Conservation (phyloP, 1,140 invertebrate species). For the Megalonaias nervosa region DNA sequence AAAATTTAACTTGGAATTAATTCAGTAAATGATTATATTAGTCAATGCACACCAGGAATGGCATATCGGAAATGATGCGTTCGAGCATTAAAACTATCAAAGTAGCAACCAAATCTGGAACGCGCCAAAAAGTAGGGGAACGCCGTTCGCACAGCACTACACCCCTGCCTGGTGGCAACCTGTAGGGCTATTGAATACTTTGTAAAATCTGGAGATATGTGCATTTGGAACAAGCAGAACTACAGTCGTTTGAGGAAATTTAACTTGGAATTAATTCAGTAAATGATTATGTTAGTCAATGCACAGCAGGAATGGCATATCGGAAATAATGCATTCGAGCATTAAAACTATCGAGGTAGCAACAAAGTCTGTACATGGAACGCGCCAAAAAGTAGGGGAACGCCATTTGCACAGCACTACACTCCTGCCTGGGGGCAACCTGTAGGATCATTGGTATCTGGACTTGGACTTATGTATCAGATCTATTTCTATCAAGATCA, state of each 20-base stretch:
- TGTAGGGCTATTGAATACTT: slow-evolving; percentile 23
- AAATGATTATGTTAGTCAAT: slow-evolving; percentile 28
- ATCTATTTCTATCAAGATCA: no score
- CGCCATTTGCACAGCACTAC: no score
- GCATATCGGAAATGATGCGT: slow-evolving; percentile 10
- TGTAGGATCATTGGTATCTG: no score
- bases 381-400: no score
- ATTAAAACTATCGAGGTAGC: slow-evolving; percentile 18
- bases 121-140: no score
- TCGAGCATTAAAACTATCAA: slow-evolving; percentile 17
- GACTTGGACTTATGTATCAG: no score
- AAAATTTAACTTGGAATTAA: slow-evolving; percentile 10
- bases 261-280: slow-evolving; percentile 4
- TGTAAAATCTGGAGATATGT: slow-evolving; percentile 8
- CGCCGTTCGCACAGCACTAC: no score
- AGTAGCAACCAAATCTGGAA: no score
- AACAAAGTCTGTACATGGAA: slow-evolving; percentile 13
- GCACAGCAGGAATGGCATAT: slow-evolving; percentile 23
- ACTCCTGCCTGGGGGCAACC: no score
- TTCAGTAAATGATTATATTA: slow-evolving; percentile 22
- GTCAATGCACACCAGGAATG: slow-evolving; percentile 22
- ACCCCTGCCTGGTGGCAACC: no score
- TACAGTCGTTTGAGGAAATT: not conserved
- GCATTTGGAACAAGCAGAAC: slow-evolving; percentile 33
- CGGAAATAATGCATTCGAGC: slow-evolving; percentile 6